Percentiles rank a stretch among this genome's conserved stretches.
phyloP scores from a whole-genome alignment of 2,797 vertebrate genomes.

The Crocidura indochinensis region DNA sequence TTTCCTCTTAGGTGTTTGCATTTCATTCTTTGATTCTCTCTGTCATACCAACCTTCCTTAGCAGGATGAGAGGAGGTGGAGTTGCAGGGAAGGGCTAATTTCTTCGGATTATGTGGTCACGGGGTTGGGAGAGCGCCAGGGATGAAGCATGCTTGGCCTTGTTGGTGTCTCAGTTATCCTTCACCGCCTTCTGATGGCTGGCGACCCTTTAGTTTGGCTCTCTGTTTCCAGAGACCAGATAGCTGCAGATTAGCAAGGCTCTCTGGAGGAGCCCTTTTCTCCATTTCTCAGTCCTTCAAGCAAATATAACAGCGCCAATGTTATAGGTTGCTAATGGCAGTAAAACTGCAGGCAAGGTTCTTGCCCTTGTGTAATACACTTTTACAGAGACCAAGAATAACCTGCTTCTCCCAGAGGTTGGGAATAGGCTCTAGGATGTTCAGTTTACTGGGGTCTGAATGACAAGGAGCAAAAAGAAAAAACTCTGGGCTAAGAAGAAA shows the following conservation, averaged over 20 bases:
- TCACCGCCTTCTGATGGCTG: slow-evolving; percentile 13
- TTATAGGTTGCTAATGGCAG: neutral
- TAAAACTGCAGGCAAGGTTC: slow-evolving; percentile 15
- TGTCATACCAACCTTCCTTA: slow-evolving; percentile 38
- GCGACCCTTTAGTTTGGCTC: neutral
- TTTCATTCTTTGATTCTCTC: slow-evolving; percentile 67
- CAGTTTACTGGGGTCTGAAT: slow-evolving; percentile 33
- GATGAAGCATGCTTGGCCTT: slow-evolving; percentile 2
- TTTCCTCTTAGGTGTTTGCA: slow-evolving; percentile 67
- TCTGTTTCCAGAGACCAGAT: neutral
- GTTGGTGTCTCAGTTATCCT: slow-evolving; percentile 38
- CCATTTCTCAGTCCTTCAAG: slow-evolving; percentile 28
- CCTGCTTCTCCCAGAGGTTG: neutral
- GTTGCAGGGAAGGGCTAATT: slow-evolving; percentile 57
- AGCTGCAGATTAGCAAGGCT: slow-evolving; percentile 14
- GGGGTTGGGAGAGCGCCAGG: slow-evolving; percentile 11
- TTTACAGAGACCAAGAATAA: slow-evolving; percentile 5
- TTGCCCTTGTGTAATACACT: neutral
- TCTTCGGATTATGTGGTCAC: slow-evolving; percentile 63
- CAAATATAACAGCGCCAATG: neutral
- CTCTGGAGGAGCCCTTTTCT: neutral
- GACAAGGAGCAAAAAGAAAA: neutral
- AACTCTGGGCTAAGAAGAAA: neutral
- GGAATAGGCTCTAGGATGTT: slow-evolving; percentile 9
- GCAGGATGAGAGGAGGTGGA: neutral